Evolutionary conservation across 2,113 vertebrate genomes (phyloP), one percentile per base, ranked within the genome.

Genomic region (Sialia sialis): DNA sequence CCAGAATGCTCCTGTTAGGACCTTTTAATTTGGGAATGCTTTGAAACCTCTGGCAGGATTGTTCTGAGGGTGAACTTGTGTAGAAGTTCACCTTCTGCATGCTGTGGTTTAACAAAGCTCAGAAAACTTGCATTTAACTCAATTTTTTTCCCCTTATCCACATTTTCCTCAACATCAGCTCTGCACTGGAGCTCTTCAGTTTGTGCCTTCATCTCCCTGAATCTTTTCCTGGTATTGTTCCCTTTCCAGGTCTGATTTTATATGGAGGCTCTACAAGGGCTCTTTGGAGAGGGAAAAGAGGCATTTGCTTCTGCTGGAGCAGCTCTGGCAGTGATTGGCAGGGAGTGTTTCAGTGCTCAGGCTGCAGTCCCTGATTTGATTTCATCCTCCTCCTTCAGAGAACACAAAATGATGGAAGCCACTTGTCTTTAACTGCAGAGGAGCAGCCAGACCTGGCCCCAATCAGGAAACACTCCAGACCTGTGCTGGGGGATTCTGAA

Each of bases 351-450:
- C 74, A 77, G 39, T 68, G 73, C n/a, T 82, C 74, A 54, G 39
- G 18, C 75, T 79, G 7, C 72, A 93, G 90, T 48, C 66, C 48
- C 81, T 46, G 90, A 60, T 62, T 90, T 80, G 59, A 84, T 92
- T 97, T 88, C 88, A 77, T 90, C 90, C 43, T 92, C 18, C 41
- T 60, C 85, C 87, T 94, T 89, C 89, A 74, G 59, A 43, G 80
- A 92, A n/a, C 59, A 85, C 66, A 58, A 64, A 89, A 96, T 94
- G 70, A 91, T 51, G 74, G 89, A 68, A 93, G 38, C 29, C 89
- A 90, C 91, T 96, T 67, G 75, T 66, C 59, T 36, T 27, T 70
- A 75, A 68, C 83, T 68, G 91, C 87, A 60, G 76, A 78, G 59
- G 79, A 92, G 13, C 51, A 72, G 75, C 26, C 92, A 89, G 90